phyloP scores from a whole-genome alignment of 2,888 invertebrate genomes.

The Ochropleura leucogaster region DNA sequence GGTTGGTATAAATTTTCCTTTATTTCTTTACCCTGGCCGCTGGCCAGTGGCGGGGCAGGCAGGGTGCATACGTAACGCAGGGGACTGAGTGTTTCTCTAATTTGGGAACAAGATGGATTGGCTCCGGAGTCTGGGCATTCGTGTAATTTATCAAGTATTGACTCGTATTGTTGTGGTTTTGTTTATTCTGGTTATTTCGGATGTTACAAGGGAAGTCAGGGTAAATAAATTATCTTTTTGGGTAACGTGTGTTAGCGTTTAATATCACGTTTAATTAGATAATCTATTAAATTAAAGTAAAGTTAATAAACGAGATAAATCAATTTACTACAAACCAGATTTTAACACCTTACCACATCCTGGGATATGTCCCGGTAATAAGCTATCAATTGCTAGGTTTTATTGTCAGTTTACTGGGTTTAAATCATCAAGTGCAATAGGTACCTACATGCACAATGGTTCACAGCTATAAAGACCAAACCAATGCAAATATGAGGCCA shows the following conservation, averaged over 20 bases:
- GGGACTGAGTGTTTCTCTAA: constrained; percentile 72
- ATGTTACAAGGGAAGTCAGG: constrained; percentile 42
- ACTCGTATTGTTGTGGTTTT: constrained; percentile 73
- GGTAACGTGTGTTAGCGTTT: constrained; percentile 21
- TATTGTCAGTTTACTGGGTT: background rate
- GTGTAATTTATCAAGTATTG: constrained; percentile 83
- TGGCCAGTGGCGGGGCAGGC: constrained; percentile 70
- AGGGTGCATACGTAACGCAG: constrained; percentile 80
- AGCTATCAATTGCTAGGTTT: background rate
- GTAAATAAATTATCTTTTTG: constrained; percentile 38
- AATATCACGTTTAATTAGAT: background rate
- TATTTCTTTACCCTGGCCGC: constrained; percentile 77
- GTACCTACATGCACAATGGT: too few species aligned
- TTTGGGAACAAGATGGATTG: constrained; percentile 84
- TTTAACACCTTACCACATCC: background rate
- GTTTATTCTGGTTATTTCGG: constrained; percentile 69
- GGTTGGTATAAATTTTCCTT: constrained; percentile 79
- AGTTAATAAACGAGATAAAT: background rate
- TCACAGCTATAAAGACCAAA: too few species aligned
- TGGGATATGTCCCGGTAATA: background rate
- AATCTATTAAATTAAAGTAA: background rate
- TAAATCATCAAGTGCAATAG: background rate
- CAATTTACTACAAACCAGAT: background rate
- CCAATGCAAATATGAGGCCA: too few species aligned
- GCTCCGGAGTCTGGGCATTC: constrained; percentile 66